Evolutionary conservation across 2,888 invertebrate genomes (phyloP).

Genomic region (Geotrupes spiniger): DNA sequence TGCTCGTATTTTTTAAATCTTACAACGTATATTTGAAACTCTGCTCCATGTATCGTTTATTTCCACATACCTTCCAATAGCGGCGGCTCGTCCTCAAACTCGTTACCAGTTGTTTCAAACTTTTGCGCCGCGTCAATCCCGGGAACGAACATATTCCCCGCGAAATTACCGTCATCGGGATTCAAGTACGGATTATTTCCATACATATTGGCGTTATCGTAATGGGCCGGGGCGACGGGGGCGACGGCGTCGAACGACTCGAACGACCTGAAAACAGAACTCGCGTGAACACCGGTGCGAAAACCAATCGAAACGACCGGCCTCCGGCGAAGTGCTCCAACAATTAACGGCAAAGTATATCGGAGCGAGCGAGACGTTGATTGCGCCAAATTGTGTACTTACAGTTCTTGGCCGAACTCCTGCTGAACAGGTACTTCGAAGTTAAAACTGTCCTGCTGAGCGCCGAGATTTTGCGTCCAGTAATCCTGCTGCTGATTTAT

Average conservation of each 20-base stretch:
- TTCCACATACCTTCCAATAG: constrained; percentile 31
- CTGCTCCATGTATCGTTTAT: not conserved
- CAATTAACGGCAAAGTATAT: constrained; percentile 3
- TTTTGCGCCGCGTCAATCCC: constrained; percentile 4
- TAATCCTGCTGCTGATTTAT: constrained; percentile 28
- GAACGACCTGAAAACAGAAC: constrained; percentile 33
- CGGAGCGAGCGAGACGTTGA: constrained; percentile 1
- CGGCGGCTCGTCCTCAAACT: constrained; percentile 34
- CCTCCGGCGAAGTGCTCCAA: not conserved
- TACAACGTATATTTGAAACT: not conserved
- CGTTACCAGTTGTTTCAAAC: constrained; percentile 18
- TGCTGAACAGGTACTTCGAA: constrained; percentile 39
- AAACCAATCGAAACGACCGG: not conserved
- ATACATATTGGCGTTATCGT: constrained; percentile 27
- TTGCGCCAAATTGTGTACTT: constrained; percentile 24
- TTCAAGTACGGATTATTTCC: constrained; percentile 33
- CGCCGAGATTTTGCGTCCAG: constrained; percentile 26
- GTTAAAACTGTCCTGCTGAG: constrained; percentile 31
- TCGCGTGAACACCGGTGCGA: constrained; percentile 11
- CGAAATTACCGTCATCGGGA: constrained; percentile 19
- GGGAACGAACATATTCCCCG: constrained; percentile 10
- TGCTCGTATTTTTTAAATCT: too few species aligned
- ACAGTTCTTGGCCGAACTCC: constrained; percentile 37
- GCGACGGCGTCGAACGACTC: constrained; percentile 34
- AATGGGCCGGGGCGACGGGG: constrained; percentile 14